Evolutionary conservation across 2,797 vertebrate genomes (phyloP), one percentile per base, ranked within the genome.

Genomic region (Lophura swinhoii): DNA sequence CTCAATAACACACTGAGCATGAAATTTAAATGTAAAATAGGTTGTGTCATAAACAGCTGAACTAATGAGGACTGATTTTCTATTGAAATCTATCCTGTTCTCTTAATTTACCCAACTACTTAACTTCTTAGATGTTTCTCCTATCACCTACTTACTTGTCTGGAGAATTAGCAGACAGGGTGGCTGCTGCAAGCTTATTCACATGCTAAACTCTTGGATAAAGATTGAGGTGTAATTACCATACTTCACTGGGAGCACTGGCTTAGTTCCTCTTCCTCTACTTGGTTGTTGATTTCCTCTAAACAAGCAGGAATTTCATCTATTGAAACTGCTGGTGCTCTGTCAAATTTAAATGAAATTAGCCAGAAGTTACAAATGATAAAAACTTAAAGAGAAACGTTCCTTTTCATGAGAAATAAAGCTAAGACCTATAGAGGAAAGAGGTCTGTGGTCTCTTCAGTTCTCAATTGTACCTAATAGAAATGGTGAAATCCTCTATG

Each of bases 51-150:
- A 95, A 95, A 93, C 82, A 94, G 92, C 85, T 93, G 91, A 95
- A 86, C 89, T 96, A 95, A 96, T 86, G 87, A 92, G 85, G 76
- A 70, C 92, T 96, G 95, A 92, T 95, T 96, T 93, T 88, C 91
- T 91, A 84, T 92, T 96, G 94, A 95, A 95, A 88, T 81, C 14
- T 84, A 93, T 91, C 87, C 83, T 84, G 55, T 92, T 96, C 89
- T 88, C 59, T 51, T 91, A 69, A 94, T 96, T 92, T 94, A 88
- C 70, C 21, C 81, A 88, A 73, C 91, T 88, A 48, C 35, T 86
- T 71, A 92, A 78, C 51, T 87, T 78, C 73, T 76, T 24, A 33
- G 51, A 85, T 89, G 70, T 26, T n/a, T 66, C 79, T 93, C n/a
- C 1, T 84, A 67, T 92, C 82, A 92, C 85, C 76, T 87, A 66